Evolutionary conservation across 35 echinoderm and acorn worm species (phyloP), one percentile per base, ranked within the genome.

Genomic region (Stichopus chloronotus): DNA sequence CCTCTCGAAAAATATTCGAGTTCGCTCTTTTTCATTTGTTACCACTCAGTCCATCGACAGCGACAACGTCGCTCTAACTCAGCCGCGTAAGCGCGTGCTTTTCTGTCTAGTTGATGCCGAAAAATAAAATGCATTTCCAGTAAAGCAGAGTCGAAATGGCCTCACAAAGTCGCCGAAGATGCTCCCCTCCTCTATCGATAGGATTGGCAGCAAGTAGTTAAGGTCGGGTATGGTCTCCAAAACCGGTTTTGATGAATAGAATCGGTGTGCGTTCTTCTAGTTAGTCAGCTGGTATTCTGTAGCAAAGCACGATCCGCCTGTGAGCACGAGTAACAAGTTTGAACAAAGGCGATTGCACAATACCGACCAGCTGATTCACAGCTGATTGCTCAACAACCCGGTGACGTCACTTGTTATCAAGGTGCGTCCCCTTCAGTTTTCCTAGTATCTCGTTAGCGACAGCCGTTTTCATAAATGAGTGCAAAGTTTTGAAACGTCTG

Each of bases 91-190:
- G 87, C 87, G 9, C 57, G 59, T 72, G 87, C 57, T 89, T 72
- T 69, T 17, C 87, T 65, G 59, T 89, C 59, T 20, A 89, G 16
- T 17, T 89, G 59, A 58, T 89, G 21, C 71, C 87, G 20, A 79
- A 79, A 52, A 79, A 22, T 72, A 71, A 72, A 89, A 89, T 89
- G 87, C 87, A 89, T 89, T 72, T 89, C 87, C 59, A 72, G 87
- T 30, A 89, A 21, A 53, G 55, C 13, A 4, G 57, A 59, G 61
- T 11, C 21, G 23, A 89, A 53, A 7, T 24, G 5, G 9, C 0
- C 10, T 43, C 30, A 30, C 59, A 19, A 89, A 52, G 20, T 71
- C 14, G 57, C 52, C 87, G 3, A 53, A 17, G 52, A 43, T 43
- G 30, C 3, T 43, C 30, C 30, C 30, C 30, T 43, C 30, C 30